phyloP scores from a whole-genome alignment of 2,797 vertebrate genomes.

The Podarcis lilfordi region DNA sequence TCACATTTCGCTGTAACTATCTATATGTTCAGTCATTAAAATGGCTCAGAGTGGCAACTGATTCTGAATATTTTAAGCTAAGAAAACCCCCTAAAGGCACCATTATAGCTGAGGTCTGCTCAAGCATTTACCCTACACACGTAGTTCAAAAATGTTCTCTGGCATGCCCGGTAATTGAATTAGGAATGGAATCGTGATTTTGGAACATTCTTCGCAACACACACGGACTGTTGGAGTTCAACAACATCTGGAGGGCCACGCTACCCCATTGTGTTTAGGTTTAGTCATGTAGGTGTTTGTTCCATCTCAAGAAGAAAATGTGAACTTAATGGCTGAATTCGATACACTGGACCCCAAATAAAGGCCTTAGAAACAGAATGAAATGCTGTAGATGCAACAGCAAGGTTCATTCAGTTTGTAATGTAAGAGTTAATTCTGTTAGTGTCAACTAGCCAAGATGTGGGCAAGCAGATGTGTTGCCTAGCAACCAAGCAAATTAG shows the following conservation, averaged over 20 bases:
- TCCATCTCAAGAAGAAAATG: neutral
- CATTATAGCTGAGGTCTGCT: neutral
- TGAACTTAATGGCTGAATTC: neutral
- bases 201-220: neutral
- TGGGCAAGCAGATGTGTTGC: too few species aligned
- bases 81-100: slow-evolving; percentile 17
- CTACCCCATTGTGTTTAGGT: neutral
- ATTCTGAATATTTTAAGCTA: slow-evolving; percentile 32
- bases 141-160: neutral
- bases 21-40: slow-evolving; percentile 35
- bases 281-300: neutral
- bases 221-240: neutral
- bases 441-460: too few species aligned
- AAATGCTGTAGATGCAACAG: too few species aligned
- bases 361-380: neutral
- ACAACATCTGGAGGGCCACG: neutral
- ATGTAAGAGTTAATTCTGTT: too few species aligned
- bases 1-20: neutral
- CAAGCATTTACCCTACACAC: slow-evolving; percentile 8
- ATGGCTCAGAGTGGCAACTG: slow-evolving; percentile 21
- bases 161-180: slow-evolving; percentile 3
- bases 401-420: too few species aligned
- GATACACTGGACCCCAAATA: too few species aligned
- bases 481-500: too few species aligned
- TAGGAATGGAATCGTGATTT: slow-evolving; percentile 8